Base-by-base conservation (phyloP, 2,797 vertebrate species). In the Brachyrhaphis roseni region DNA sequence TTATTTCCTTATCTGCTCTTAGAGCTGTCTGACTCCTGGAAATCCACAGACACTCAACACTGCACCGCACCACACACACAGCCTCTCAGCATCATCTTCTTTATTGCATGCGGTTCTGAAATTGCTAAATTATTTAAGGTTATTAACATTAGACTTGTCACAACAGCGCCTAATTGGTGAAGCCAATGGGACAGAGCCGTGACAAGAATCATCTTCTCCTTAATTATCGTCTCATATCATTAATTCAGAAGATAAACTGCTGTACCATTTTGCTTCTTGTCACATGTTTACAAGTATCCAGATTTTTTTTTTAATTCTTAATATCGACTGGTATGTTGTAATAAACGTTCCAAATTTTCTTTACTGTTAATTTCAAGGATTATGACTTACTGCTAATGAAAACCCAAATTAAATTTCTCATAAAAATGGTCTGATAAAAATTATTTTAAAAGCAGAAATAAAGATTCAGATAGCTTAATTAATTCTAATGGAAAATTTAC, bases 211-310 rank as follows among this genome's bases (percentile, higher is more conserved):
- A 79, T 57, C 70, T 51, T 51, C 23, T 76, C 39, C 20, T 75
- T 82, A 88, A 93, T 93, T 89, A 91, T 78, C 70, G n/a, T 62
- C 74, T 81, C 34, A 28, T 90, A 91, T 94, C 79, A 94, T 93
- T 94, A 92, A 95, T 95, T 94, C 77, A 95, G 45, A 82, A 74
- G 86, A 91, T 89, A 92, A 92, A 91, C 88, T 86, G 90, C 78
- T 89, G 88, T 87, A 92, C 89, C 91, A 85, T 91, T 93, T 94
- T 93, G 91, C 88, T 93, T 85, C 90, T 85, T 92, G 92, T 94
- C 88, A 94, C 86, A 89, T 93, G 90, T 93, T 94, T 93, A 92
- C 85, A 93, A 89, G 81, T 79, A 91, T 92, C 86, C 83, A 79
- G 72, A 90, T 93, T 91, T 77, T 76, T 92, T 77, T 75, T 89